Base-by-base conservation (phyloP, 2,888 invertebrate species). In the Polylopha cassiicola region DNA sequence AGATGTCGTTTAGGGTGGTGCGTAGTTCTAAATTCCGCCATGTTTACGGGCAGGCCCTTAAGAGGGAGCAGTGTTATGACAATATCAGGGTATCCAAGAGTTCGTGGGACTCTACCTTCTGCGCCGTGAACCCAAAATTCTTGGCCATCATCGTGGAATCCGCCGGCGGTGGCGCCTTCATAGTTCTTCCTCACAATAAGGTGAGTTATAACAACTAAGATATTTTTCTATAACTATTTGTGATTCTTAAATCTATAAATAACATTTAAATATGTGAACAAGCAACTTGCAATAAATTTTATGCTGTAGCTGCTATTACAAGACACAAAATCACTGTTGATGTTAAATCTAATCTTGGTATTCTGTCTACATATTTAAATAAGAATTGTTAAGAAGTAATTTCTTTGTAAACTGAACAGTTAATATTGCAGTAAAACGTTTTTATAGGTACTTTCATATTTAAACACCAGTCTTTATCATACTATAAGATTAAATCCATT, bases 21-120 rank as follows among this genome's bases (percentile, higher is more conserved):
- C 93, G 98, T 87, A 94, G 92, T 87, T 97, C 97, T 77, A 98
- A 98, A 89, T 98, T 98, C 88, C 95, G 98, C 78, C 98, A 98
- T 89, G 97, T 98, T 70, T 89, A 89, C 67, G 96, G 95, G 56
- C 94, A 94, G 70, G 92, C 95, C 60, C 87, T 95, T 58, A 96
- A 97, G 87, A 90, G 98, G 76, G 98, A 98, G 76, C 95, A 96
- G 86, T 98, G 98, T 87, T 98, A 96, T 87, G 98, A 99, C 87
- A 97, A 97, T 82, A 92, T 99, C 66, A 89, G 97, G 73, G 97
- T 98, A 51, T 97, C 97, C 50, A 97, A 98, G 80, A 97, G 97
- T 72, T 97, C 98, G 36, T 98, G 98, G 95, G 99, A 99, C 78
- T 96, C 97, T 48, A 97, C 97, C 53, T 98, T 98, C 84, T 98